These are phyloP conservation scores for Salvelinus alpinus DNA, from an alignment of 2,113 vertebrate species.

Conservation along the genomic window DNA sequence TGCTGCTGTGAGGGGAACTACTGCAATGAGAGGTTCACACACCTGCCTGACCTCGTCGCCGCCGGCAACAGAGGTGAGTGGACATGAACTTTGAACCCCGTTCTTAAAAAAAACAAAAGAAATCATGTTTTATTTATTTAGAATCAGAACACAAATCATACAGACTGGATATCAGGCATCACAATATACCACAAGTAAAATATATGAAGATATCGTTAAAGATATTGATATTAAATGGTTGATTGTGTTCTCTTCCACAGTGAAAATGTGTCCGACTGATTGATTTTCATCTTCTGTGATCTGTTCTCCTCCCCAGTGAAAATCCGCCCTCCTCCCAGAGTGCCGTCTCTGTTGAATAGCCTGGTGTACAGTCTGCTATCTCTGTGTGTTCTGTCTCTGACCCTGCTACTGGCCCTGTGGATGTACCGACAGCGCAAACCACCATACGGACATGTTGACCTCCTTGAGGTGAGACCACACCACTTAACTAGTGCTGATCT, in stretches of 20 bases:
- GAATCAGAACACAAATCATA: no score
- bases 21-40: conserved; percentile 95
- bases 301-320: conserved; percentile 61
- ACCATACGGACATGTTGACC: conserved; percentile 92
- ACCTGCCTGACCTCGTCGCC: conserved; percentile 87
- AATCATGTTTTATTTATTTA: no score
- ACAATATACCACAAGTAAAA: no score
- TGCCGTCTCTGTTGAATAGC: conserved; percentile 86
- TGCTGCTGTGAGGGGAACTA: conserved; percentile 99
- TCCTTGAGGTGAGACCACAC: conserved; percentile 82
- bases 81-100: neutral
- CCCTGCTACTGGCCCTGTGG: conserved; percentile 90
- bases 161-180: no score
- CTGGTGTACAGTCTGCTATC: conserved; percentile 94
- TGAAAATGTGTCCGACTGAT: no score
- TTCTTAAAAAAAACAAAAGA: no score
- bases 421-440: conserved; percentile 95
- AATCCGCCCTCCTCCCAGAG: conserved; percentile 75
- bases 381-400: conserved; percentile 87
- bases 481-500: neutral
- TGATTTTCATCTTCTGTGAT: neutral
- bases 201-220: no score
- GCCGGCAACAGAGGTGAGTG: conserved; percentile 64
- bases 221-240: no score
- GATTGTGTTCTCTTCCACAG: no score